These are phyloP conservation scores for Hemitrygon akajei DNA, from an alignment of 2,797 vertebrate species.

Conservation along the genomic window DNA sequence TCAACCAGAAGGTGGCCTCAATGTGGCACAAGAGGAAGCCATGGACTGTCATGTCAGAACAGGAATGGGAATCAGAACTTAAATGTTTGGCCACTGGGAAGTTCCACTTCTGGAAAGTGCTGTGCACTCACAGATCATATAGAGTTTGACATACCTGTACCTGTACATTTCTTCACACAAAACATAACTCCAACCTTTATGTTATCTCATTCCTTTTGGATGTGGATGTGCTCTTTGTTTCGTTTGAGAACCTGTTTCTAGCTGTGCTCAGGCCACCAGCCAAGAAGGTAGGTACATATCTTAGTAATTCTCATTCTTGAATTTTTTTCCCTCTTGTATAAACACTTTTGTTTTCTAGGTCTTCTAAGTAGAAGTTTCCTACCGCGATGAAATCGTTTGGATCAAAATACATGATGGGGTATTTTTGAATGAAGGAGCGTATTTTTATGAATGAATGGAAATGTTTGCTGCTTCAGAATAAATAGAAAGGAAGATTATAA, in stretches of 20 bases:
- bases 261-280: background rate
- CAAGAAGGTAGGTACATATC: background rate
- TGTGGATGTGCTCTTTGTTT: background rate
- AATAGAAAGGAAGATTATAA: background rate
- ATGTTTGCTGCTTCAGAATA: background rate
- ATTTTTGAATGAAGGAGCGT: background rate
- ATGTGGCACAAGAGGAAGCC: too few species aligned
- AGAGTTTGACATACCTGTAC: background rate
- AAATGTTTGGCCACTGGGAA: too few species aligned
- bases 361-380: background rate
- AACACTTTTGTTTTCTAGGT: background rate
- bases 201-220: background rate
- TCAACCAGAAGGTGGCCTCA: too few species aligned
- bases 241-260: background rate
- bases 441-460: background rate
- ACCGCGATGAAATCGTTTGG: background rate
- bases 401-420: background rate
- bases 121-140: background rate
- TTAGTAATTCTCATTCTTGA: background rate
- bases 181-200: background rate
- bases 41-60: too few species aligned
- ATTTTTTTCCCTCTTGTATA: background rate
- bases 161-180: background rate
- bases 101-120: too few species aligned
- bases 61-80: too few species aligned